A percentile compares a stretch with the other conserved stretches of the same genome.
These are phyloP conservation scores for Stenodera caucasica DNA, from an alignment of 2,888 invertebrate species.

Conservation along the genomic window DNA sequence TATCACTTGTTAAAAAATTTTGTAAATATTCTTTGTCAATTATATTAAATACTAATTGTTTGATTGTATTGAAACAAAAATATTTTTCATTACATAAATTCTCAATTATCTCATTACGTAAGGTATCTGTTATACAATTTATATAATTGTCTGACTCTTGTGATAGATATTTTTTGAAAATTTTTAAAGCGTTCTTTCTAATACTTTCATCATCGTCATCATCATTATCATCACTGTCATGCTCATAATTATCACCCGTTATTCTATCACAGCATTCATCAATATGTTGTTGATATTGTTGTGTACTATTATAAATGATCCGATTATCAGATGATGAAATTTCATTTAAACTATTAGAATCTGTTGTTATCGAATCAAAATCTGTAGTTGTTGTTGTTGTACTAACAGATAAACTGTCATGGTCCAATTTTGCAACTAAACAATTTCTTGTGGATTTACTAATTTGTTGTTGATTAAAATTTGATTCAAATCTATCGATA, in stretches of 20 bases:
- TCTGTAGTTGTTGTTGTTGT: constrained; percentile 52
- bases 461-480: constrained; percentile 40
- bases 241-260: constrained; percentile 47
- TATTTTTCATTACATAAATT: constrained; percentile 70
- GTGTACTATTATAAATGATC: constrained; percentile 34
- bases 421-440: constrained; percentile 44
- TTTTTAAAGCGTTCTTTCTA: constrained; percentile 66
- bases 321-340: not conserved
- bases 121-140: constrained; percentile 60
- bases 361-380: constrained; percentile 53
- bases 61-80: constrained; percentile 73
- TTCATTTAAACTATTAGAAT: constrained; percentile 51
- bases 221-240: constrained; percentile 25
- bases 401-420: constrained; percentile 55
- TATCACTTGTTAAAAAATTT: constrained; percentile 82
- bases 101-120: constrained; percentile 64
- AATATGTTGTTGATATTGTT: constrained; percentile 33
- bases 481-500: constrained; percentile 67
- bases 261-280: constrained; percentile 48
- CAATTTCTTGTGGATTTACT: constrained; percentile 26
- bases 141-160: constrained; percentile 66
- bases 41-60: constrained; percentile 65
- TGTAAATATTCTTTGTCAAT: constrained; percentile 77
- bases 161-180: constrained; percentile 78
- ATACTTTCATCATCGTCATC: constrained; percentile 42